phyloP scores from a whole-genome alignment of 92 coral and sea anemone genomes.

The Phymanthus crucifer region DNA sequence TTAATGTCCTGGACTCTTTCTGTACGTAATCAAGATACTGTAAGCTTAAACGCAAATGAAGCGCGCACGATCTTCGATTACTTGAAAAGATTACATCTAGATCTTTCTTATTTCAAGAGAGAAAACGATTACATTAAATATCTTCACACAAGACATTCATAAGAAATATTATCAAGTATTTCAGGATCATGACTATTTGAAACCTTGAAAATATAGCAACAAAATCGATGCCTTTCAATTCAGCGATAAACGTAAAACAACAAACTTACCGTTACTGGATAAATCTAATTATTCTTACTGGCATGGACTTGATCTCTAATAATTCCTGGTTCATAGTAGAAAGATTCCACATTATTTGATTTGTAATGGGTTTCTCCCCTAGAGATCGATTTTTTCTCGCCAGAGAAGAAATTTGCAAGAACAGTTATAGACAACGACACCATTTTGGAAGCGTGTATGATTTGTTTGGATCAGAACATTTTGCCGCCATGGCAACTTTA shows the following conservation, averaged over 20 bases:
- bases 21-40: not conserved
- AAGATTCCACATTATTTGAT: conserved; percentile 39
- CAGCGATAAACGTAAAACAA: conserved; percentile 3
- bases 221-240: conserved; percentile 10
- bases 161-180: conserved; percentile 11
- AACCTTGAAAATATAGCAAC: conserved; percentile 4
- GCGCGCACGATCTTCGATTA: conserved; percentile 1
- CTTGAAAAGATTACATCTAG: not conserved
- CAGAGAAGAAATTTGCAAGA: no score
- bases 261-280: conserved; percentile 52
- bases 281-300: conserved; percentile 47
- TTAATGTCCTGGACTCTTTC: conserved; percentile 5
- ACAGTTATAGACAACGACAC: no score
- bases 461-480: no score
- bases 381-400: no score
- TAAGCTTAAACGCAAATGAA: not conserved
- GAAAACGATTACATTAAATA: conserved; percentile 7
- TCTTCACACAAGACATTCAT: conserved; percentile 9
- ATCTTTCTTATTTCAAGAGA: conserved; percentile 5
- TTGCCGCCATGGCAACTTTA: no score
- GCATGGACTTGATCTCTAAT: conserved; percentile 48
- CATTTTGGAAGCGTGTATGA: no score
- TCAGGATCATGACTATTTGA: not conserved
- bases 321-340: conserved; percentile 34
- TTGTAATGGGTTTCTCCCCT: no score